Evolutionary conservation across 2,888 invertebrate genomes (phyloP), one percentile per base, ranked within the genome.

Genomic region (Drosophila leonis): DNA sequence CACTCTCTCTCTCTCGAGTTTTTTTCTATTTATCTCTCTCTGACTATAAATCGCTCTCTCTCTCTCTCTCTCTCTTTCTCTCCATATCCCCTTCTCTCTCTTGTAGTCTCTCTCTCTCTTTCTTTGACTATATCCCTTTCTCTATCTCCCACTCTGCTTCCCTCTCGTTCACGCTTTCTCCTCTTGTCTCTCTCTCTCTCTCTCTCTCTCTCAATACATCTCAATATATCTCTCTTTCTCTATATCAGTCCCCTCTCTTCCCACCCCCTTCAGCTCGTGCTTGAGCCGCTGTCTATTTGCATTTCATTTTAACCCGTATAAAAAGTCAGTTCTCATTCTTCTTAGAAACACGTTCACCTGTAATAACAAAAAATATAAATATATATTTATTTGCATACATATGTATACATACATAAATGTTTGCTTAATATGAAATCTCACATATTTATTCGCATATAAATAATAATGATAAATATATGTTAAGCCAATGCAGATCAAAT

Each of bases 381-480:
- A 18, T 6, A 49, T 10, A 31, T 49, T 29, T 10, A 48, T 8
- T 13, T 15, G 8, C 3, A 46, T 15, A 27, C 15, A 7, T 15
- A 35, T 1, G 20, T 20, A 13, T 20, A 13, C 33, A 4, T 33
- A 15, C 9, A 33, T 24, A 20, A 8, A 13, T 54, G n/a, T 27
- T 13, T 37, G 18, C 27, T 29, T 13, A 29, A 13, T 54, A 12
- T 1, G 48, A 6, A 35, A 15, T 35, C 20, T 15, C 33, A 24
- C 20, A 52, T 37, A 54, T 39, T 37, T 54, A 54, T 39, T 12
- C 35, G 18, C n/a, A 54, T 29, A 29, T 39, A 29, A 18, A 39
- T 39, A 51, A 51, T 33, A 20, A 24, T 31, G n/a, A 54, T 37
- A 55, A 55, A 39, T 39, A 29, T 39, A 39, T 55, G 54, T 39